Evolutionary conservation across 2,113 vertebrate species (phyloP).

Genomic region (Uria aalge): DNA sequence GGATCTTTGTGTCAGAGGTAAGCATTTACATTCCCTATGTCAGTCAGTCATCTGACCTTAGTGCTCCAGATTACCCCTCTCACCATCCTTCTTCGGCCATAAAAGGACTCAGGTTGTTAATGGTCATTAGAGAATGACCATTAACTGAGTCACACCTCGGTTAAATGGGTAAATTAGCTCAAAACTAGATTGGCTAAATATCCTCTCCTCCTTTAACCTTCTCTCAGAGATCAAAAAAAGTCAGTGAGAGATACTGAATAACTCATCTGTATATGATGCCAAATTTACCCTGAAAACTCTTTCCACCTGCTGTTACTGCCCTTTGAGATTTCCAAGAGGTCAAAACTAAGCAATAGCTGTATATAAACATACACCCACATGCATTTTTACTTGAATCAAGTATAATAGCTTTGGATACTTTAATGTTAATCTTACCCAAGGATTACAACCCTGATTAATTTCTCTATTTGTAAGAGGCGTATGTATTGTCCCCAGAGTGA

Average conservation of each 20-base stretch:
- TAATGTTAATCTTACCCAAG: not conserved
- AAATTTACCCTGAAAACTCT: not conserved
- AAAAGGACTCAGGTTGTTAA: not conserved
- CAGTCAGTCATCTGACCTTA: not conserved
- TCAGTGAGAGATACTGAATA: not conserved
- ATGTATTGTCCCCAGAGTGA: not conserved
- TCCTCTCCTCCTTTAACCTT: not conserved
- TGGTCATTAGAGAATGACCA: not conserved
- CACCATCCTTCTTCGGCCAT: not conserved
- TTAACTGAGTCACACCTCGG: not conserved
- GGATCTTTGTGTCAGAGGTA: not conserved
- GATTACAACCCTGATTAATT: slow-evolving; percentile 1
- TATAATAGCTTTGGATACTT: not conserved
- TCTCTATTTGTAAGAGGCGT: not conserved
- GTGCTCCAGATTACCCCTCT: not conserved
- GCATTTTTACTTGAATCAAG: not conserved
- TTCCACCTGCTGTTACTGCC: slow-evolving; percentile 17
- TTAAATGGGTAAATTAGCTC: not conserved
- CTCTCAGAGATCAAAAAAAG: not conserved
- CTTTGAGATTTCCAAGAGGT: slow-evolving; percentile 20
- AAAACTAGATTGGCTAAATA: not conserved
- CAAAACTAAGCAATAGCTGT: slow-evolving; percentile 31
- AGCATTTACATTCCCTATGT: not conserved
- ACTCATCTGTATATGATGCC: not conserved
- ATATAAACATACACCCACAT: slow-evolving; percentile 42